Conservation (phyloP, 92 coral and sea anemone genomes). For the Porites lobata region DNA sequence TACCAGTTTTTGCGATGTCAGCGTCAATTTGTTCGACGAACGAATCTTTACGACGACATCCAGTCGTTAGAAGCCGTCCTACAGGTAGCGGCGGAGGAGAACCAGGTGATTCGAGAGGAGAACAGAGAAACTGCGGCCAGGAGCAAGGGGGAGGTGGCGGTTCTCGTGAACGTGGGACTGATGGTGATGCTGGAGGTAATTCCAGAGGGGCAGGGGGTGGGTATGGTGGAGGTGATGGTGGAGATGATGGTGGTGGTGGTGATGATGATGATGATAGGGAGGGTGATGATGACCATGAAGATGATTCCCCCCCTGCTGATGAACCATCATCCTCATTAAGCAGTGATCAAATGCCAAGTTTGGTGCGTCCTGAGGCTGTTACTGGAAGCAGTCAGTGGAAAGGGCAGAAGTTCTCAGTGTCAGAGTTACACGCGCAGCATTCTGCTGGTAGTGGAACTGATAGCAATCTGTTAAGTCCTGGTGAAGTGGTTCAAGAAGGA, state of each 20-base stretch:
- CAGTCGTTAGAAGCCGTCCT: constrained; percentile 26
- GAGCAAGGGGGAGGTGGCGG: constrained; percentile 51
- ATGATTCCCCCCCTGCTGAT: constrained; percentile 67
- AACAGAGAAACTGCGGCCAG: constrained; percentile 43
- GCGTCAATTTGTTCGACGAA: not conserved
- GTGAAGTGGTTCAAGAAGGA: not conserved
- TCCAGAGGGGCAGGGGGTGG: constrained; percentile 40
- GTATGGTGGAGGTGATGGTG: constrained; percentile 21
- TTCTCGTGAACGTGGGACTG: constrained; percentile 44
- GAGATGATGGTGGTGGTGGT: constrained; percentile 15
- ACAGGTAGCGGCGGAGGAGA: constrained; percentile 36
- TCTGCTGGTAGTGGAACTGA: constrained; percentile 24
- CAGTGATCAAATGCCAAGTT: constrained; percentile 53
- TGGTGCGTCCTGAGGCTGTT: constrained; percentile 43
- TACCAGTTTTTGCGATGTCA: constrained; percentile 55
- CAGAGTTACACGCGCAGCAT: not conserved
- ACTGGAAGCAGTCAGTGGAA: constrained; percentile 2
- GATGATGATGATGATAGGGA: constrained; percentile 13
- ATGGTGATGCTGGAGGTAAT: constrained; percentile 28
- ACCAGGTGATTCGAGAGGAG: constrained; percentile 31
- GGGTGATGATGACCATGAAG: constrained; percentile 63
- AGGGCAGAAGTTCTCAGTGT: constrained; percentile 26
- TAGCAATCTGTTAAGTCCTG: constrained; percentile 17
- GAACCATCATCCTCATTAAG: constrained; percentile 35
- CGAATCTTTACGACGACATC: constrained; percentile 1